These are phyloP conservation scores for Kuschelorhynchus macadamiae DNA, from an alignment of 2,888 invertebrate genomes.

Conservation along the genomic window DNA sequence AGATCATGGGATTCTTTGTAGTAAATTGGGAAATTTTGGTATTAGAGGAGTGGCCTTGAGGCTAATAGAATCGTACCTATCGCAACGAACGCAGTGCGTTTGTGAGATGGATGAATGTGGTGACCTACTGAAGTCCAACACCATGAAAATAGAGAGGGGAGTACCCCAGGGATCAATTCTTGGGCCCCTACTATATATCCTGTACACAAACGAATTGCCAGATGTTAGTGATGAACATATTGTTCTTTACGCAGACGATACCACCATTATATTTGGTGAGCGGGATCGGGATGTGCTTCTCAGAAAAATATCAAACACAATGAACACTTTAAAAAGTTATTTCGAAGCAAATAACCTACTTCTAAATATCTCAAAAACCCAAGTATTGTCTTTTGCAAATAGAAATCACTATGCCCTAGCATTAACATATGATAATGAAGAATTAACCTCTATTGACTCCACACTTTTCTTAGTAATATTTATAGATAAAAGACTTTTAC, in stretches of 20 bases:
- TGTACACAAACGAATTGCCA: constrained; percentile 8
- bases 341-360: background rate
- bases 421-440: background rate
- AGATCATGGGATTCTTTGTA: constrained; percentile 6
- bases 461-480: background rate
- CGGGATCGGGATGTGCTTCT: background rate
- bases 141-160: background rate
- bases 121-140: background rate
- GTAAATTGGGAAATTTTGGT: background rate
- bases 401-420: background rate
- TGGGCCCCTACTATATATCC: constrained; percentile 11
- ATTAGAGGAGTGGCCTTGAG: background rate
- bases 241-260: constrained; percentile 19
- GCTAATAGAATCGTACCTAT: no score
- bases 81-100: background rate
- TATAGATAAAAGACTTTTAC: background rate
- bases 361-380: background rate
- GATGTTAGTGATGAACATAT: constrained; percentile 1
- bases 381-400: constrained; percentile 1
- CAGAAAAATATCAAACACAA: background rate
- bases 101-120: background rate
- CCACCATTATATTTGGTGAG: constrained; percentile 6
- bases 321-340: background rate
- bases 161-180: constrained; percentile 12
- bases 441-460: background rate